Base-by-base conservation (phyloP, 23 tunicate genomes). In the Ciona savignyi region DNA sequence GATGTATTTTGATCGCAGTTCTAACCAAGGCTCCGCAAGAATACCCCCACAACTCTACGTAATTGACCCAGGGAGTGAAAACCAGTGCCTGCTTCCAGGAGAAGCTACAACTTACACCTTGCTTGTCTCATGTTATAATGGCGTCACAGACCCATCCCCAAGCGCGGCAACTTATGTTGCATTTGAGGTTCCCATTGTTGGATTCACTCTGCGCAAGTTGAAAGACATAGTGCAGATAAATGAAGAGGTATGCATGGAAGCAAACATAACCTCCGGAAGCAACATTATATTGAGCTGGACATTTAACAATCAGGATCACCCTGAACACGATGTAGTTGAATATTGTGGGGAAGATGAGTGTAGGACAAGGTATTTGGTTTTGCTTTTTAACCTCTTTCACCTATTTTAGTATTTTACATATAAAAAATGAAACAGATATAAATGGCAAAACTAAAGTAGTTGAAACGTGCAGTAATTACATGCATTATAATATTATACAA, bases 321-420 rank as follows among this genome's bases (percentile, higher is more conserved):
- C 27, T 21, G 76, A 65, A 2, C 33, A 70, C 27, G 70, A 78
- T 33, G 34, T 82, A n/a, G 67, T 88, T 6, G 96, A 88, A 75
- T 33, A 35, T 23, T 88, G 96, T 60, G 74, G 75, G 19, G 22
- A 64, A 20, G 87, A 77, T 31, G 83, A 78, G 29, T 88, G 96
- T 56, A 3, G 29, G 29, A 34, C 60, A 3, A 62, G 86, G 95
- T 87, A 35, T 25, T 33, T 69, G 20, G 0, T 29, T n/a, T n/a
- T n/a, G n/a, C n/a, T n/a, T n/a, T n/a, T n/a, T n/a, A n/a, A n/a
- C n/a, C n/a, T n/a, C n/a, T n/a, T n/a, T n/a, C n/a, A n/a, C n/a
- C n/a, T n/a, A n/a, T n/a, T n/a, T n/a, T n/a, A n/a, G n/a, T n/a
- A n/a, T n/a, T n/a, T n/a, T n/a, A n/a, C n/a, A n/a, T n/a, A n/a